Base-by-base conservation (phyloP, 2,888 invertebrate genomes). In the Philhelius pedissequus region DNA sequence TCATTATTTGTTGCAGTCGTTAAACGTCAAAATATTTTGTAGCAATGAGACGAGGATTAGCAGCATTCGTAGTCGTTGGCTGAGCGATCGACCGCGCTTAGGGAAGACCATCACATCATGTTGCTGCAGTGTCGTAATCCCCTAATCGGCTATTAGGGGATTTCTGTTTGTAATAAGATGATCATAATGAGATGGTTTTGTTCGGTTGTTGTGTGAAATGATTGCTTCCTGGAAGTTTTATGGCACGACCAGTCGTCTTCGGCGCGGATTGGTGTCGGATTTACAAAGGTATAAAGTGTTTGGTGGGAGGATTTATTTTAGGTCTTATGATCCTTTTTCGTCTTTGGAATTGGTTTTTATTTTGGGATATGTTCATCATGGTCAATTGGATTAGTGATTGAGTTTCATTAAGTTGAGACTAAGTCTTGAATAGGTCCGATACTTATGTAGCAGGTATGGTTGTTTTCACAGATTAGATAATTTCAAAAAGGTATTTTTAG, bases 1-100 rank as follows among this genome's bases (percentile, higher is more conserved):
- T 52, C 58, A 79, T 84, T 79, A 66, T 84, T 84, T 75, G 75
- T 79, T 84, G 84, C 79, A 84, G 84, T n/a, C n/a, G n/a, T 75
- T 75, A 76, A 84, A 84, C 62, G 84, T 84, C 84, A 84, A 84
- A 84, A 84, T 84, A 84, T 84, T 84, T 84, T 84, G 84, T 84
- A 58, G 68, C 54, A 71, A 80, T 75, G 83, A 84, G 74, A 68
- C 52, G 79, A 79, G 84, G 80, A 79, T 84, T 76, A 79, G 64
- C 73, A 78, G 84, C 75, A 79, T 84, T 76, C 75, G 64, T 66
- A 78, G 66, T 50, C 70, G 76, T 62, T 30, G 60, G 60, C 22
- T 1, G 27, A 25, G 7, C 13, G 38, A 38, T 52, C 27, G 74
- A 52, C 56, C 52, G 58, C 38, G 40, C 66, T 43, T 45, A 20